Evolutionary conservation across 2,888 invertebrate species (phyloP).

Genomic region (Clostera curtula): DNA sequence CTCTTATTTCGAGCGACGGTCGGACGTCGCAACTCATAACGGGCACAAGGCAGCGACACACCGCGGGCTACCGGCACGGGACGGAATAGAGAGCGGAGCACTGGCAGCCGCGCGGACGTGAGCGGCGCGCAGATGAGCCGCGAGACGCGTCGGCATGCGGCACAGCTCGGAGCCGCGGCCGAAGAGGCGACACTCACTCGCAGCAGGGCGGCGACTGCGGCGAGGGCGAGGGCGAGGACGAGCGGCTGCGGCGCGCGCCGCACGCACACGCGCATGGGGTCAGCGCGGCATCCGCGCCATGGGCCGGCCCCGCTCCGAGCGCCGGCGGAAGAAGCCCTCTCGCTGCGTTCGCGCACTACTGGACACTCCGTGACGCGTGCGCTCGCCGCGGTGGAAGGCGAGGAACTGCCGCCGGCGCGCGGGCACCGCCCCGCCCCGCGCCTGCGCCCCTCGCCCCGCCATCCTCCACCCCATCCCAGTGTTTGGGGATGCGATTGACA

Average conservation of each 20-base stretch:
- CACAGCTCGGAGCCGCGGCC: slow-evolving; percentile 2
- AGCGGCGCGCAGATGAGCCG: background rate
- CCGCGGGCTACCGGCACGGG: no score
- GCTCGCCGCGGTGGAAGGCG: slow-evolving; percentile 45
- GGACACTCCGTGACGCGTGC: slow-evolving; percentile 47
- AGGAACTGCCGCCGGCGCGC: slow-evolving; percentile 23
- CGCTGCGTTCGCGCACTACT: slow-evolving; percentile 57
- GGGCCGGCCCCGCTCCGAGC: no score
- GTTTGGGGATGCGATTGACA: no score
- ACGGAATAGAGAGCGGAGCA: background rate
- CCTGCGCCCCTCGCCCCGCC: slow-evolving; percentile 13
- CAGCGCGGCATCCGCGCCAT: no score
- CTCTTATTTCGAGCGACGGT: no score
- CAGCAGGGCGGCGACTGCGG: slow-evolving; percentile 59
- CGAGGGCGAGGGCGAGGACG: slow-evolving; percentile 59
- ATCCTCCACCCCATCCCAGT: no score
- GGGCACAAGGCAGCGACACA: no score
- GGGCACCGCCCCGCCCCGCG: slow-evolving; percentile 15
- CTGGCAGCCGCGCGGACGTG: background rate
- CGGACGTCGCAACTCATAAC: no score
- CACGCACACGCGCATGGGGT: slow-evolving; percentile 55
- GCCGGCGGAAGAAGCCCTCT: no score
- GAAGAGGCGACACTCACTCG: slow-evolving; percentile 39
- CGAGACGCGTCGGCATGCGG: background rate
- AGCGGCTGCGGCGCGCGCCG: slow-evolving; percentile 59